phyloP scores from a whole-genome alignment of 2,888 invertebrate genomes.

The Tenthredo amoena region DNA sequence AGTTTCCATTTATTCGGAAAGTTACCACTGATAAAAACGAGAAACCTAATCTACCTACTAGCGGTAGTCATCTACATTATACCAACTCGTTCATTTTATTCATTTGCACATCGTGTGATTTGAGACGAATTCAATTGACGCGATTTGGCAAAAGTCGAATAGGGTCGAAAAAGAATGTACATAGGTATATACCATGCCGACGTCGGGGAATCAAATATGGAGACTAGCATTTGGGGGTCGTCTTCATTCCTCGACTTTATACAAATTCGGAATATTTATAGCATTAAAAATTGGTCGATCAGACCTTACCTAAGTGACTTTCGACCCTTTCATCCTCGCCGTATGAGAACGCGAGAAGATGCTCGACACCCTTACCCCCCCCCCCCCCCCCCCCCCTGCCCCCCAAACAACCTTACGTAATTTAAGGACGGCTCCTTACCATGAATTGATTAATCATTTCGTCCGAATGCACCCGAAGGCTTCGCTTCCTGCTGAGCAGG shows the following conservation, averaged over 20 bases:
- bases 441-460: conserved; percentile 49
- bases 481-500: conserved; percentile 59
- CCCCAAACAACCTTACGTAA: neutral
- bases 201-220: conserved; percentile 30
- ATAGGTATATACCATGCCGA: neutral
- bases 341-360: neutral
- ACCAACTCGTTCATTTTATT: neutral
- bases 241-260: neutral
- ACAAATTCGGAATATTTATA: neutral
- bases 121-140: neutral
- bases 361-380: neutral
- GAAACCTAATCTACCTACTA: neutral
- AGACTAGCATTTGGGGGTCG: neutral
- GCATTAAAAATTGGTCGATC: neutral
- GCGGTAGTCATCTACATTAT: neutral
- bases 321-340: neutral
- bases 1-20: neutral
- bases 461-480: conserved; percentile 51
- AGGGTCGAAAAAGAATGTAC: neutral
- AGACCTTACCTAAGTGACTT: neutral
- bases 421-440: neutral
- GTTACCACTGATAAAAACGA: neutral
- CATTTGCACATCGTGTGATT: neutral
- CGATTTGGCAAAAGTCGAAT: neutral
- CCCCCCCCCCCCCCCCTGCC: neutral